Conservation (phyloP, 2,888 invertebrate genomes). For the Eulithis testata region DNA sequence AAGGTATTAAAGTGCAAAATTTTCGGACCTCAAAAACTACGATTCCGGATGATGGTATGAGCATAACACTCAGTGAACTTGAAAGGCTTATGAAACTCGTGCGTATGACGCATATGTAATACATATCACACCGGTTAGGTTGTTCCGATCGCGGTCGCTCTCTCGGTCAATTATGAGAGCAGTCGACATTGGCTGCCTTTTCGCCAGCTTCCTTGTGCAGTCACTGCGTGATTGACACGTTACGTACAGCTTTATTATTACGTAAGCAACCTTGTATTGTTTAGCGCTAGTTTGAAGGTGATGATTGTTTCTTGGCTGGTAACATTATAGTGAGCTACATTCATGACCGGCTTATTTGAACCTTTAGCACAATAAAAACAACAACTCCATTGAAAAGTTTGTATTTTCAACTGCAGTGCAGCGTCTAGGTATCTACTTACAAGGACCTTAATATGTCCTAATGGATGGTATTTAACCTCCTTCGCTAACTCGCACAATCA, state of each 20-base stretch:
- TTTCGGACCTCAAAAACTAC: constrained; percentile 27
- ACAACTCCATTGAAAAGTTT: not conserved
- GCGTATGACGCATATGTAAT: constrained; percentile 45
- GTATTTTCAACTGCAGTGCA: not conserved
- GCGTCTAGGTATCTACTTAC: constrained; percentile 14
- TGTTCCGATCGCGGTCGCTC: constrained; percentile 53
- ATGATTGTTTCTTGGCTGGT: constrained; percentile 44
- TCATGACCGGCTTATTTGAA: constrained; percentile 33
- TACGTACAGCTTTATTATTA: constrained; percentile 33
- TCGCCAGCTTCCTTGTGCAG: constrained; percentile 63
- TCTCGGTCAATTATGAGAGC: constrained; percentile 60
- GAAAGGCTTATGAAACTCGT: constrained; percentile 50
- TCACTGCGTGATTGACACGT: constrained; percentile 45
- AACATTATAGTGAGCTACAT: constrained; percentile 15
- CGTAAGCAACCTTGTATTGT: constrained; percentile 50
- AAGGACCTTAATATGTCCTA: constrained; percentile 39
- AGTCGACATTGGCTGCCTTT: constrained; percentile 67
- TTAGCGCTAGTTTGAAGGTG: constrained; percentile 47
- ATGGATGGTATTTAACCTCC: constrained; percentile 51
- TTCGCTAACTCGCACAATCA: constrained; percentile 44
- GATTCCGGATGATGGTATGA: constrained; percentile 34
- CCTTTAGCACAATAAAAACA: constrained; percentile 2
- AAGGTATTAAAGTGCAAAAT: not conserved
- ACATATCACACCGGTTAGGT: constrained; percentile 48
- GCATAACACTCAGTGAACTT: constrained; percentile 44